phyloP scores from a whole-genome alignment of 2,797 vertebrate genomes.

The Anguilla obscura region DNA sequence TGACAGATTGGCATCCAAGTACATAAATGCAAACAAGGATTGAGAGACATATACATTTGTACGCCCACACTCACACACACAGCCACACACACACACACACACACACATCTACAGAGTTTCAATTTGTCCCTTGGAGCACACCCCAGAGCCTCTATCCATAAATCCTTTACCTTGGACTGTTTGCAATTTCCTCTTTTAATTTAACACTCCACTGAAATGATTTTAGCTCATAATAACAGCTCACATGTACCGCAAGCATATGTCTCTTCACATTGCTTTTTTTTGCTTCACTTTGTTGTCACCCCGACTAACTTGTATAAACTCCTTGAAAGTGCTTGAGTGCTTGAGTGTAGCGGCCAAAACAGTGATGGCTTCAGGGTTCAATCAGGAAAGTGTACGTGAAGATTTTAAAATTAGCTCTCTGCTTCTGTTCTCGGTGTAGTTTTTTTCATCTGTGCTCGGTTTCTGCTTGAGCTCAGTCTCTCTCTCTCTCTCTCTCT shows the following conservation, averaged over 20 bases:
- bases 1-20: not conserved
- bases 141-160: not conserved
- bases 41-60: not conserved
- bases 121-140: not conserved
- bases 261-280: not conserved
- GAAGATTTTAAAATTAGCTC: slow-evolving; percentile 37
- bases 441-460: slow-evolving; percentile 24
- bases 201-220: not conserved
- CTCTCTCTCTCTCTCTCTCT: not conserved
- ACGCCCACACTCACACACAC: not conserved
- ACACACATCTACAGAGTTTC: not conserved
- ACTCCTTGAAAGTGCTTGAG: slow-evolving; percentile 14
- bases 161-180: slow-evolving; percentile 14
- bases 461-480: slow-evolving; percentile 37
- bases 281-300: not conserved
- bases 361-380: slow-evolving; percentile 30
- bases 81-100: not conserved
- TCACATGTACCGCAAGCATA: slow-evolving; percentile 15
- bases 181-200: slow-evolving; percentile 25
- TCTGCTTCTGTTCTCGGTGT: slow-evolving; percentile 20
- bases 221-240: not conserved
- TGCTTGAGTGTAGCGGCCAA: slow-evolving; percentile 4
- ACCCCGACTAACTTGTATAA: not conserved
- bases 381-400: slow-evolving; percentile 26
- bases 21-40: not conserved